Percentiles rank a stretch among this genome's conserved stretches.
These are phyloP conservation scores for Drosophila paranaensis DNA, from an alignment of 2,888 invertebrate genomes.

Conservation along the genomic window DNA sequence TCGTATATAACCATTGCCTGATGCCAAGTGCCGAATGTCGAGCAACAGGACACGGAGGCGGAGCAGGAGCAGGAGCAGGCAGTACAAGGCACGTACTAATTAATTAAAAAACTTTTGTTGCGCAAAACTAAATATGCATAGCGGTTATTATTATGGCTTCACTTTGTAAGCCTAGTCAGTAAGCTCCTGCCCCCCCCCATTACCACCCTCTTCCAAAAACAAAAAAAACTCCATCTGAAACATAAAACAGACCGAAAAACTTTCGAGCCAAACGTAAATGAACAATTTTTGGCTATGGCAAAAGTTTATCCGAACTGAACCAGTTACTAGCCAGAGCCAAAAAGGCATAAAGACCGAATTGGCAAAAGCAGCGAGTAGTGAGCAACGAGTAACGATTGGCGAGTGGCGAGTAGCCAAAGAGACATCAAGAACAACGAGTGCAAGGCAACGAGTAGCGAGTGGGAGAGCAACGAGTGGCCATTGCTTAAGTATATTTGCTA, in stretches of 20 bases:
- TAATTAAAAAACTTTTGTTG: constrained; percentile 74
- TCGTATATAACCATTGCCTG: constrained; percentile 38
- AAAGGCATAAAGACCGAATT: constrained; percentile 1
- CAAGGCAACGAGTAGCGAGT: background rate
- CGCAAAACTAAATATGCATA: constrained; percentile 74
- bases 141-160: constrained; percentile 68
- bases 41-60: background rate
- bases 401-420: background rate
- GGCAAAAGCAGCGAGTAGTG: background rate
- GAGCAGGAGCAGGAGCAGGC: too few species aligned
- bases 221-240: constrained; percentile 17
- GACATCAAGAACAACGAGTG: too few species aligned
- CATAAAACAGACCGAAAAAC: constrained; percentile 21
- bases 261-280: constrained; percentile 42
- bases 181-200: background rate
- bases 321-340: background rate
- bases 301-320: constrained; percentile 26
- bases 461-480: background rate
- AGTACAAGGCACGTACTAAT: constrained; percentile 66
- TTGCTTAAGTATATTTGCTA: background rate
- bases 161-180: constrained; percentile 42
- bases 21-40: constrained; percentile 3
- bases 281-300: constrained; percentile 37
- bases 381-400: background rate
- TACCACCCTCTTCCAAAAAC: background rate